Evolutionary conservation across 2,797 vertebrate species (phyloP), one percentile per base, ranked within the genome.

Genomic region (Chaenodraco wilsoni): DNA sequence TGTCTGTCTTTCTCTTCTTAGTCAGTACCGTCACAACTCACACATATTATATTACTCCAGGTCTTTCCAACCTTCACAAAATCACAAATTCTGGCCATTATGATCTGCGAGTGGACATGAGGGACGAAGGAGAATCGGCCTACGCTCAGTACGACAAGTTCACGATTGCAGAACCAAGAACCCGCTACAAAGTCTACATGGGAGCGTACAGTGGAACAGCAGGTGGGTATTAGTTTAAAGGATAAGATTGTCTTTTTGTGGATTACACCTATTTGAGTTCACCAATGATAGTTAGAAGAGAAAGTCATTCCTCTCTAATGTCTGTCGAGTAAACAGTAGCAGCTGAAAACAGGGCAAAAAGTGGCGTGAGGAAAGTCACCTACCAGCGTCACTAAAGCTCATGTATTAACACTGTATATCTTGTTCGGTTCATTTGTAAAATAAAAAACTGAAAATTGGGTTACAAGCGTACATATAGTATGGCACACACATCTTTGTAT

Each of bases 131-230:
- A 0, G 95, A 97, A 62, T 85, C 90, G 0, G 96, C 90, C 15
- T 96, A 95, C 0, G 98, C 98, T 0, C 91, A 96, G 71, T 99
- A 99, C 0, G 95, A 98, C 65, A 96, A 74, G 85, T 94, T 99
- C 84, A 92, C 84, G 0, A 86, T 99, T 1, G 93, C 94, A 6
- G 97, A 99, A 0, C 86, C 93, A 4, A 96, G 94, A 73, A 95
- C 92, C 5, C 95, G 97, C 14, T 99, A 97, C 84, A 96, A 94
- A 77, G 33, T 99, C 4, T 91, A 91, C 43, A 89, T 98, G 15
- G 97, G 97, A 0, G 91, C 91, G 0, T 99, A 97, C 84, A 98
- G 95, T 0, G 98, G 98, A 37, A 97, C 96, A 0, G 97, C 97
- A 90, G 98, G 97, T 98, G 75, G 5, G 81, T 52, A 1, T n/a